Evolutionary conservation across 2,113 vertebrate genomes (phyloP).

Genomic region (Chaetops frenatus): DNA sequence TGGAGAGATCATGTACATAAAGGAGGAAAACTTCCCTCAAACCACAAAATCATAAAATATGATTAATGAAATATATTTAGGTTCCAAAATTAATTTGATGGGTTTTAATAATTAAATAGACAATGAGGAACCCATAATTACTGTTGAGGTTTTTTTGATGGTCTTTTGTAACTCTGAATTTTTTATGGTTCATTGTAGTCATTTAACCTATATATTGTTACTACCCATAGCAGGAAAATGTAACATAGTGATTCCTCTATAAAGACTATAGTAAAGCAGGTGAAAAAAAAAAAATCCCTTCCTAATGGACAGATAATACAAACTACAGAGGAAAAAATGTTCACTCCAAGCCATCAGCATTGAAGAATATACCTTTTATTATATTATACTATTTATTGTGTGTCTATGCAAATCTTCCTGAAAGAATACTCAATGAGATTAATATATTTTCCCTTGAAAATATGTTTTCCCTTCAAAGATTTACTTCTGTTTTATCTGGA

Average conservation of each 20-base stretch:
- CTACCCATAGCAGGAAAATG: background rate
- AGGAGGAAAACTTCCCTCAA: background rate
- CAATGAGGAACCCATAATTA: background rate
- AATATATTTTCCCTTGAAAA: background rate
- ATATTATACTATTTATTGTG: background rate
- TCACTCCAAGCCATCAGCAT: background rate
- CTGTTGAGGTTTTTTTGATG: background rate
- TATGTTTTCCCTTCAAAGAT: background rate
- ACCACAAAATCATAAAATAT: background rate
- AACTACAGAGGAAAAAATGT: background rate
- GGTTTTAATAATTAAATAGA: background rate
- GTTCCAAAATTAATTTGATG: background rate
- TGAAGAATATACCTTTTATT: background rate
- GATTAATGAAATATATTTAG: background rate
- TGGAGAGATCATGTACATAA: background rate
- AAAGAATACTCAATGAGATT: background rate
- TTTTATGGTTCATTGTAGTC: background rate
- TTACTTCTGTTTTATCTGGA: background rate
- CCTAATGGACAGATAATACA: background rate
- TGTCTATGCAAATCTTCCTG: background rate
- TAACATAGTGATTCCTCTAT: background rate
- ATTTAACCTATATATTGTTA: background rate
- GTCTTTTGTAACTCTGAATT: background rate
- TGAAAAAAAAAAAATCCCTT: background rate
- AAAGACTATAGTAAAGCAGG: background rate